These are phyloP conservation scores for Mesorhabditis sp. DNA, from an alignment of 2,888 invertebrate species.

Conservation along the genomic window DNA sequence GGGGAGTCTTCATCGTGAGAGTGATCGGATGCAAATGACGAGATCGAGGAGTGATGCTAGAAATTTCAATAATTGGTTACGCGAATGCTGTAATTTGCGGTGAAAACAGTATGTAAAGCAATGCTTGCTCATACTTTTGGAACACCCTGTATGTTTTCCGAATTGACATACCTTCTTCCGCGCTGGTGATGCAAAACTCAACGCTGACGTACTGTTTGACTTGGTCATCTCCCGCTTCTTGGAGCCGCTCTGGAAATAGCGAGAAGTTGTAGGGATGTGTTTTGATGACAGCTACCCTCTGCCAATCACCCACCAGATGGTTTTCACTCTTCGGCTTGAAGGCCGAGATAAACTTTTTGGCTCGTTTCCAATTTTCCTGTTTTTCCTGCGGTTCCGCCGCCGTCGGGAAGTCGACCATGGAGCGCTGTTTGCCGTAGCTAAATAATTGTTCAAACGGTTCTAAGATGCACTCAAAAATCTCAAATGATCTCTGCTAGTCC, in stretches of 20 bases:
- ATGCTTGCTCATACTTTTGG: too few relatives aligned
- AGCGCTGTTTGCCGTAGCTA: not conserved
- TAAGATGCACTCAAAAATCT: not conserved
- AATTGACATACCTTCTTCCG: not conserved
- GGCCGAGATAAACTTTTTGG: constrained; percentile 36
- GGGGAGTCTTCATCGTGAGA: not conserved
- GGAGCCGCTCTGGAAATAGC: not conserved
- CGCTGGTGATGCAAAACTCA: not conserved
- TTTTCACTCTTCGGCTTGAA: constrained; percentile 25
- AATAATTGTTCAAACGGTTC: not conserved
- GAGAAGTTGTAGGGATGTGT: not conserved
- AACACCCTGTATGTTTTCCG: too few relatives aligned
- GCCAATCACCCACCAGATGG: not conserved
- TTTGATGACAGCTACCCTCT: not conserved
- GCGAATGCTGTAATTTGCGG: too few relatives aligned
- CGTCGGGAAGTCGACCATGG: not conserved
- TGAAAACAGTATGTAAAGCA: too few relatives aligned
- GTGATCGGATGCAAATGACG: not conserved
- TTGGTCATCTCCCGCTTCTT: constrained; percentile 1
- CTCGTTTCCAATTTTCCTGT: constrained; percentile 29
- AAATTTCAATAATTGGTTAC: not conserved
- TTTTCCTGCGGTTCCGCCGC: not conserved
- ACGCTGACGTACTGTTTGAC: not conserved
- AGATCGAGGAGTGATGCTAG: constrained; percentile 6
- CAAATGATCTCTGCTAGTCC: not conserved